phyloP scores from a whole-genome alignment of 2,797 vertebrate species.

The Amazona ochrocephala region DNA sequence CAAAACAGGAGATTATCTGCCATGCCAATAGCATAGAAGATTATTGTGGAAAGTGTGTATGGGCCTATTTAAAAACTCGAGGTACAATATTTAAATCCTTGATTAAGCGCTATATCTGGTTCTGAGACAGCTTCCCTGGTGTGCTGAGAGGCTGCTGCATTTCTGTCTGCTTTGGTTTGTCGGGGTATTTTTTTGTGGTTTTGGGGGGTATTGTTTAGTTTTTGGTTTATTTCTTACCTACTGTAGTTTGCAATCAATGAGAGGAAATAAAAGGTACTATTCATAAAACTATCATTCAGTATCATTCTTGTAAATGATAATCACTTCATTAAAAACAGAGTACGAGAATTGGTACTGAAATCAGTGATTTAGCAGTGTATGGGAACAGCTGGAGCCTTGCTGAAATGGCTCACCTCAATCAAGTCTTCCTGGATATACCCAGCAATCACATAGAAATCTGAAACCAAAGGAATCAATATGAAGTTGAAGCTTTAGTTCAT shows the following conservation, averaged over 20 bases:
- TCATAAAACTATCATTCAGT: not conserved
- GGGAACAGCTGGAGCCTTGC: not conserved
- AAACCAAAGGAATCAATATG: not conserved
- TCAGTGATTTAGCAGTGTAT: not conserved
- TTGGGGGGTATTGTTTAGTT: not conserved
- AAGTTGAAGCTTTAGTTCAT: not conserved
- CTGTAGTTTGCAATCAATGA: not conserved
- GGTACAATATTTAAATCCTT: not conserved
- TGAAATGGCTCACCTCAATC: not conserved
- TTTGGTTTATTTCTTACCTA: not conserved
- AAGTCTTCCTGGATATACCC: not conserved
- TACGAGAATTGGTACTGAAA: not conserved
- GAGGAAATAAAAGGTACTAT: not conserved
- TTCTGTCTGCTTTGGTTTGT: not conserved
- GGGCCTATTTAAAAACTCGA: not conserved
- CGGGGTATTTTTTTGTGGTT: not conserved
- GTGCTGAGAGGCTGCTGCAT: not conserved
- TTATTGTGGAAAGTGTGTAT: not conserved
- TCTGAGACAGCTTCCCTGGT: not conserved
- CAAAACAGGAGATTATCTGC: not conserved
- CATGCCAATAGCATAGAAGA: not conserved
- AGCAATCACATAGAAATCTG: not conserved
- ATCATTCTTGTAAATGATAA: not conserved
- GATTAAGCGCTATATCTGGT: accelerated
- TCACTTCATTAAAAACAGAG: not conserved